A percentile compares a stretch with the other conserved stretches of the same genome.
Evolutionary conservation across 1,140 invertebrate species (phyloP).

Genomic region (Leptopilina boulardi): DNA sequence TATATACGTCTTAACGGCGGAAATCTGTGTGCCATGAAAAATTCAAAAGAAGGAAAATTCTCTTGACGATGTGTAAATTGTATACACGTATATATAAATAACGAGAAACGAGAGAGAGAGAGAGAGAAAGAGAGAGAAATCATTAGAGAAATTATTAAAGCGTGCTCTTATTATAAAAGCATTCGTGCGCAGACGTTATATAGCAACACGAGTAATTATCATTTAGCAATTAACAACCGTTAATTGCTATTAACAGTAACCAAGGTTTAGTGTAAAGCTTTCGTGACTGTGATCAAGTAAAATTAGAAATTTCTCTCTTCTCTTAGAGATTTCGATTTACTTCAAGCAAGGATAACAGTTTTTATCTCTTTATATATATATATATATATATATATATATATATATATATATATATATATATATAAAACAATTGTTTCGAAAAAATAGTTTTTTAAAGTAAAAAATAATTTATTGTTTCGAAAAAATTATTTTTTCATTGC

Average conservation of each 20-base stretch:
- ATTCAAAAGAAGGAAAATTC: conserved; percentile 18
- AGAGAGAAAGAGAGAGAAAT: conserved; percentile 45
- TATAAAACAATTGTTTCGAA: too few relatives aligned
- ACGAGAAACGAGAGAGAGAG: too few relatives aligned
- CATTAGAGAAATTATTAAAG: conserved; percentile 60
- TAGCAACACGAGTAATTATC: conserved; percentile 53
- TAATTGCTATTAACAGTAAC: conserved; percentile 56
- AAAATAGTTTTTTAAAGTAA: too few relatives aligned
- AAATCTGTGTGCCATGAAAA: conserved; percentile 29
- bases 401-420: too few relatives aligned
- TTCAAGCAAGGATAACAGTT: background rate
- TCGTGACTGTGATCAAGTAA: background rate
- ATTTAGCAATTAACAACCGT: conserved; percentile 60
- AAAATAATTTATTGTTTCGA: too few relatives aligned
- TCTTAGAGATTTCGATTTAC: background rate
- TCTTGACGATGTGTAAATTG: background rate
- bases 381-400: too few relatives aligned
- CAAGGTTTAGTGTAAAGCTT: conserved; percentile 4
- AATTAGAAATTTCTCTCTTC: background rate
- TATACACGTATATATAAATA: background rate
- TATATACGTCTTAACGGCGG: background rate
- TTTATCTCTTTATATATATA: too few relatives aligned
- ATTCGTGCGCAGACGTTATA: conserved; percentile 33
- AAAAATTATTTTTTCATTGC: too few relatives aligned
- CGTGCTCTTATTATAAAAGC: conserved; percentile 48